Percentiles rank a stretch among this genome's conserved stretches.
These are phyloP conservation scores for Sminthurides aquaticus DNA, from an alignment of 2,888 invertebrate species.

Conservation along the genomic window DNA sequence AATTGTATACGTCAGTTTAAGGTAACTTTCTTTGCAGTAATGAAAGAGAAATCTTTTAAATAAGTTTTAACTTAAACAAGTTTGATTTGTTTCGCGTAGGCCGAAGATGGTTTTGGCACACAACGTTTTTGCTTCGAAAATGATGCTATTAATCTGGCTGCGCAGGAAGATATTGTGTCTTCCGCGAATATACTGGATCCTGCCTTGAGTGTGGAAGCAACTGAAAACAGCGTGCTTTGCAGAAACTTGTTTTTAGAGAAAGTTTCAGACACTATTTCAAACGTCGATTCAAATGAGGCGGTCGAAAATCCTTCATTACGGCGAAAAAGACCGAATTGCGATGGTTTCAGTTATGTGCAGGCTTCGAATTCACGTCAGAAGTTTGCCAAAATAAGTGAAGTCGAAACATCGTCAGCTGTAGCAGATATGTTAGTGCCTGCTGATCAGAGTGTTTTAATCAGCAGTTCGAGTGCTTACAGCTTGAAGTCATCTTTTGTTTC, in stretches of 20 bases:
- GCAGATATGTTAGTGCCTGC: too few relatives aligned
- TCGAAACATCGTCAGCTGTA: not conserved
- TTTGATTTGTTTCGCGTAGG: too few relatives aligned
- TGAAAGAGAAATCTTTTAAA: not conserved
- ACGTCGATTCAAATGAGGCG: too few relatives aligned
- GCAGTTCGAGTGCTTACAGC: too few relatives aligned
- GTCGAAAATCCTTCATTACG: too few relatives aligned
- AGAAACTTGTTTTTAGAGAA: slow-evolving; percentile 15
- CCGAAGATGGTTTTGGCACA: slow-evolving; percentile 17
- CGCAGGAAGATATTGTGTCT: not conserved
- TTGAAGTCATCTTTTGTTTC: not conserved
- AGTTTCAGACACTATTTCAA: too few relatives aligned
- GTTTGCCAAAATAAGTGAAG: not conserved
- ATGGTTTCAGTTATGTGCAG: too few relatives aligned
- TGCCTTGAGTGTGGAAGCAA: not conserved
- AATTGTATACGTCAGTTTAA: slow-evolving; percentile 16
- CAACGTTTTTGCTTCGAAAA: slow-evolving; percentile 45
- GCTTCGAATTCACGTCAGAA: not conserved
- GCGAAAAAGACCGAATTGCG: too few relatives aligned
- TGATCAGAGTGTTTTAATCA: not conserved
- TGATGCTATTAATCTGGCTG: slow-evolving; percentile 2
- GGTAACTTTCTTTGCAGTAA: too few relatives aligned
- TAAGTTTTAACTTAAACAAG: too few relatives aligned
- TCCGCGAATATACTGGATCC: not conserved
- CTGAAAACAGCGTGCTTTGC: not conserved